Percentiles rank a stretch among this genome's conserved stretches.
Conservation (phyloP, 2,113 vertebrate species). For the Heterochromis multidens region DNA sequence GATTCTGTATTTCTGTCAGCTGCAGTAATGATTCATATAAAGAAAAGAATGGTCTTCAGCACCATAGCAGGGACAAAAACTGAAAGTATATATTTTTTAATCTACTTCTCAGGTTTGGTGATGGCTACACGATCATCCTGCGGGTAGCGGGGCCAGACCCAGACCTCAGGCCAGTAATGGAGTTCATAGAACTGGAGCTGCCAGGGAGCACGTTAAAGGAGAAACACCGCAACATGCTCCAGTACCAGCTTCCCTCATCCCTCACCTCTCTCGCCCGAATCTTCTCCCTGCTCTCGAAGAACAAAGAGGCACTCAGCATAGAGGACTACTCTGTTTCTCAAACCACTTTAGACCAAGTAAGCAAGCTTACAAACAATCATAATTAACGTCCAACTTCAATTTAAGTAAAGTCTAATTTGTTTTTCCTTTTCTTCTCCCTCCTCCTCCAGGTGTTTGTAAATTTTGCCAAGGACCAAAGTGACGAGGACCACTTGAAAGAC, state of each 20-base stretch:
- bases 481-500: conserved; percentile 95
- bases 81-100: background rate
- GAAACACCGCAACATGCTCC: conserved; percentile 95
- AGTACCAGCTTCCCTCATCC: conserved; percentile 93
- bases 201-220: conserved; percentile 95
- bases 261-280: conserved; percentile 91
- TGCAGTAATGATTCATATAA: background rate
- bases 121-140: conserved; percentile 95
- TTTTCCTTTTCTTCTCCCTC: conserved; percentile 19
- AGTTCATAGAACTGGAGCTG: conserved; percentile 89
- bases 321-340: conserved; percentile 99
- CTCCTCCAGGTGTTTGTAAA: conserved; percentile 93
- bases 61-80: background rate
- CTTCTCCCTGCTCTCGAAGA: conserved; percentile 92
- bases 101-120: conserved; percentile 83
- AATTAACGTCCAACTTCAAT: background rate
- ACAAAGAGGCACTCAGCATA: conserved; percentile 92
- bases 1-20: background rate
- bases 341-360: conserved; percentile 99
- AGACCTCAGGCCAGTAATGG: conserved; percentile 86
- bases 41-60: background rate
- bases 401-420: background rate
- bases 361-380: background rate
- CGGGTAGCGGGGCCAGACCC: conserved; percentile 89
- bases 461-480: conserved; percentile 99